These are phyloP conservation scores for Lutjanus campechanus DNA, from an alignment of 2,797 vertebrate species.

Conservation along the genomic window DNA sequence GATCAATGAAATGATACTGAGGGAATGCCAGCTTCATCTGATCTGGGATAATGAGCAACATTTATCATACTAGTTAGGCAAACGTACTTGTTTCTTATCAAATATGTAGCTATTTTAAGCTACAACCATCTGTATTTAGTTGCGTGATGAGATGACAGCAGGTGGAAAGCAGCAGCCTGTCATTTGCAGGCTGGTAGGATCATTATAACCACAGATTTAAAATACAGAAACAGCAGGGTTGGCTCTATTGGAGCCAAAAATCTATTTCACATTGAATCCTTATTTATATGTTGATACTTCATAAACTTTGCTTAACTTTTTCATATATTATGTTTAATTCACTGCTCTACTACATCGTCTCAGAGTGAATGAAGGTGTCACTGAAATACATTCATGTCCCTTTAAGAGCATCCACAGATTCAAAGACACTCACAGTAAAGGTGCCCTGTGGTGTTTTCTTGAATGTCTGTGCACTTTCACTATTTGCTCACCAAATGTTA, in stretches of 20 bases:
- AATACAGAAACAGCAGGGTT: background rate
- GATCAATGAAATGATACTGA: background rate
- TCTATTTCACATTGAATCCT: no score
- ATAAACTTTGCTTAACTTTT: no score
- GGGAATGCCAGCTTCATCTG: background rate
- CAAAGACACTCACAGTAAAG: background rate
- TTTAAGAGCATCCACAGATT: background rate
- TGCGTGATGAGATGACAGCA: no score
- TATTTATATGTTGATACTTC: no score
- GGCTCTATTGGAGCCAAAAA: background rate
- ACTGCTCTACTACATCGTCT: background rate
- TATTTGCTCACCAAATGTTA: background rate
- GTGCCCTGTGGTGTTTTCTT: background rate
- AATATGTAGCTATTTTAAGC: background rate
- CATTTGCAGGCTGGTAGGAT: background rate
- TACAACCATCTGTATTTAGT: background rate
- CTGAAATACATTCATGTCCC: background rate
- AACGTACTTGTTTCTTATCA: no score
- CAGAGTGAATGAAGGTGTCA: no score
- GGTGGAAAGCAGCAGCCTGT: background rate
- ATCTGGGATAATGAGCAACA: background rate
- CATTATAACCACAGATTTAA: background rate
- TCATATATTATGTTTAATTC: background rate
- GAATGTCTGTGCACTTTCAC: background rate
- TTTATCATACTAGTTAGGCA: background rate